phyloP scores from a whole-genome alignment of 2,888 invertebrate genomes.

The Cheilosia impressa region DNA sequence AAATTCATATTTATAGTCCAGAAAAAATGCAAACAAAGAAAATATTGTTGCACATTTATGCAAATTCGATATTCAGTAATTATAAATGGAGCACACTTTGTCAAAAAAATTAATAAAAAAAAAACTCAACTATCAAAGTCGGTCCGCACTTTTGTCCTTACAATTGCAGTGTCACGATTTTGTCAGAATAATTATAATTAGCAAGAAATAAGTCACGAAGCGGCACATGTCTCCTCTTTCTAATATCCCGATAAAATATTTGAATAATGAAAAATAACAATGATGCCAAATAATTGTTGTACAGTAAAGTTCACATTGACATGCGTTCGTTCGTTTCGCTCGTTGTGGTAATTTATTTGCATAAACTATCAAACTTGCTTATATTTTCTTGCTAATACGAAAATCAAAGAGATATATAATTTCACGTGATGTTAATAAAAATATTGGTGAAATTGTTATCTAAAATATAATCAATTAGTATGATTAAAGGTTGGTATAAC shows the following conservation, averaged over 20 bases:
- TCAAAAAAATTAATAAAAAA: neutral
- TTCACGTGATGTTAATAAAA: constrained; percentile 15
- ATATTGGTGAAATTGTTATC: neutral
- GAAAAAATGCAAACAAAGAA: too few species aligned
- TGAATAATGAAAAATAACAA: neutral
- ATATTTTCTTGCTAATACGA: constrained; percentile 29
- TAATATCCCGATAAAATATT: neutral
- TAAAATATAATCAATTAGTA: neutral
- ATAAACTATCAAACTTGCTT: neutral
- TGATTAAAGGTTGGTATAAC: neutral
- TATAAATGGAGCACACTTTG: constrained; percentile 1
- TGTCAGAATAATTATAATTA: constrained; percentile 22
- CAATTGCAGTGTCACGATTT: constrained; percentile 17
- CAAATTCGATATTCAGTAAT: constrained; percentile 3
- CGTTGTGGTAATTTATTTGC: neutral
- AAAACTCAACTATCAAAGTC: neutral
- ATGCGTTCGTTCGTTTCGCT: neutral
- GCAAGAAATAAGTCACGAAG: constrained; percentile 34
- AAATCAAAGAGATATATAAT: constrained; percentile 3
- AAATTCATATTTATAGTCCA: neutral
- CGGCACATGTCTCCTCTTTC: neutral
- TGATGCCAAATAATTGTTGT: neutral
- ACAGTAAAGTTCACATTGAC: neutral
- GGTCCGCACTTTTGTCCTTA: neutral
- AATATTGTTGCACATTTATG: constrained; percentile 15